Percentiles rank a stretch among this genome's conserved stretches.
Evolutionary conservation across 2,888 invertebrate species (phyloP).

Genomic region (Lycocerus yunnanus): DNA sequence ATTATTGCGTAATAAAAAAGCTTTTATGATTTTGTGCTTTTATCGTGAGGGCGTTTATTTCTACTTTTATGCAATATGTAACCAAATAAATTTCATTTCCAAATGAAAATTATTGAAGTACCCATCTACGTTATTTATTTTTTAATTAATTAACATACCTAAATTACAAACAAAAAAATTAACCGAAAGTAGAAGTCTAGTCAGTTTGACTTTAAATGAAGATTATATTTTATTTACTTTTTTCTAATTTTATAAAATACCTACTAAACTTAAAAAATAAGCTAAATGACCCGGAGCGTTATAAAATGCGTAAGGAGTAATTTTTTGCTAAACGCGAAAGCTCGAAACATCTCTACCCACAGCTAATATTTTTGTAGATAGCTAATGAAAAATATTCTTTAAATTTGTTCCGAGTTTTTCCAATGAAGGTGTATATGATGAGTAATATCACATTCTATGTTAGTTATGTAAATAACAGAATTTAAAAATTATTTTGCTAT

Average conservation of each 20-base stretch:
- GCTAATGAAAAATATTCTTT: not conserved
- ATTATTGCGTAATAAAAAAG: not conserved
- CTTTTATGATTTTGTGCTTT: not conserved
- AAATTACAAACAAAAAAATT: not conserved
- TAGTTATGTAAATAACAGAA: not conserved
- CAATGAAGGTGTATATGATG: not conserved
- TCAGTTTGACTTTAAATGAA: not conserved
- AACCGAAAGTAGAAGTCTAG: not conserved
- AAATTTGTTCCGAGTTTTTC: not conserved
- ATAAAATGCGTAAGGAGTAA: not conserved
- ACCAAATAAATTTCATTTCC: not conserved
- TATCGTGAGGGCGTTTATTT: not conserved
- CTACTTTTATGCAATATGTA: not conserved
- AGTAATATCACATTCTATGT: not conserved
- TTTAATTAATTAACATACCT: not conserved
- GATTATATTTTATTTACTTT: not conserved
- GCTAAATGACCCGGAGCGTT: not conserved
- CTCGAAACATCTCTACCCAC: not conserved
- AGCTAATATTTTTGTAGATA: not conserved
- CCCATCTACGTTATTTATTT: not conserved
- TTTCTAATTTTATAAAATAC: not conserved
- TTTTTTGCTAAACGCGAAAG: not conserved
- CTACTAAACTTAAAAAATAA: not conserved
- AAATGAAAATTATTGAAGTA: not conserved
- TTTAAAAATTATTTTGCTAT: too few species aligned